These are phyloP conservation scores for Ariolimax columbianus DNA, from an alignment of 2,888 invertebrate genomes.

Conservation along the genomic window DNA sequence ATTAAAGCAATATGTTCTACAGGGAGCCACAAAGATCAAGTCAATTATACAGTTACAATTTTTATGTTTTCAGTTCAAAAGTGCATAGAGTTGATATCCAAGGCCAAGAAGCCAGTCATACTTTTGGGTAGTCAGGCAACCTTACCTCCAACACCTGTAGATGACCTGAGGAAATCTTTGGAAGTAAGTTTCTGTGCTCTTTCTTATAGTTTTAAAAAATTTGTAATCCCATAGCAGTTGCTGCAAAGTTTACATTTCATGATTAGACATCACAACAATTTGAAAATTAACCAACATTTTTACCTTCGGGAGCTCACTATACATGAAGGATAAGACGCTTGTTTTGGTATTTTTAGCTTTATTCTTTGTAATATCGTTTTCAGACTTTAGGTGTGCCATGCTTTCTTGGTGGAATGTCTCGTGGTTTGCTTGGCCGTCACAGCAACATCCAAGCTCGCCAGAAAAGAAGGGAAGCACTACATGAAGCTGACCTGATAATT, in stretches of 20 bases:
- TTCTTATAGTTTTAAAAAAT: background rate
- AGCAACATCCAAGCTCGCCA: conserved; percentile 81
- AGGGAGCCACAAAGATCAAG: too few relatives aligned
- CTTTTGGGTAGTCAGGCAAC: conserved; percentile 82
- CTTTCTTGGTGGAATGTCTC: conserved; percentile 83
- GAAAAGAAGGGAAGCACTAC: conserved; percentile 81
- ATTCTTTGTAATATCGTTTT: background rate
- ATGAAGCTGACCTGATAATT: conserved; percentile 83
- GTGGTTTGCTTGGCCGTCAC: conserved; percentile 82
- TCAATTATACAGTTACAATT: too few relatives aligned
- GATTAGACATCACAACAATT: too few relatives aligned
- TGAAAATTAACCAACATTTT: too few relatives aligned
- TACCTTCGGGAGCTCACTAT: too few relatives aligned
- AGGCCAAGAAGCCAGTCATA: conserved; percentile 81
- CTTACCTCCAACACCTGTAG: conserved; percentile 80
- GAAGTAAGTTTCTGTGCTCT: conserved; percentile 77
- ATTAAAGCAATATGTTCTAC: too few relatives aligned
- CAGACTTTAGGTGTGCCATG: conserved; percentile 82
- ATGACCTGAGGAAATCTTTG: conserved; percentile 79
- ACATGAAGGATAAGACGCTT: too few relatives aligned
- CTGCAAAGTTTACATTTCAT: too few relatives aligned
- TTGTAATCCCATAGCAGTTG: too few relatives aligned
- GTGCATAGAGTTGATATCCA: conserved; percentile 76
- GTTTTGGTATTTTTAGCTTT: too few relatives aligned
- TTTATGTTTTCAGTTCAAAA: conserved; percentile 74